Evolutionary conservation across 2,888 invertebrate genomes (phyloP).

Genomic region (Drosophila flavopinicola): DNA sequence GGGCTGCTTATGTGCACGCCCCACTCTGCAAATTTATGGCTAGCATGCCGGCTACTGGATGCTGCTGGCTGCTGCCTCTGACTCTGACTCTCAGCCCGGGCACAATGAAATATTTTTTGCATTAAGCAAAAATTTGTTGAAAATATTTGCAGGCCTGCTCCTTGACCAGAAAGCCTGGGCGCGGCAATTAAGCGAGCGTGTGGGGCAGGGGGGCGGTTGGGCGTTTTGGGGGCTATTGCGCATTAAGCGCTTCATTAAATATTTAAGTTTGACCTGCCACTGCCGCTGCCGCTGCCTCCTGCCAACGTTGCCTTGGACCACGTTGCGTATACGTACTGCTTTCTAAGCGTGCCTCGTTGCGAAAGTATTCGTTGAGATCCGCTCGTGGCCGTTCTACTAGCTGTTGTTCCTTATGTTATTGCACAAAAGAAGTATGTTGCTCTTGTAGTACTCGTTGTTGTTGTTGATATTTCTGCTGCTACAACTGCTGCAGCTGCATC

Average conservation of each 20-base stretch:
- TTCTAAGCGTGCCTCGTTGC: conserved; percentile 18
- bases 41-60: conserved; percentile 44
- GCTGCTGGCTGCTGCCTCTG: conserved; percentile 16
- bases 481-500: conserved; percentile 50
- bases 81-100: conserved; percentile 7
- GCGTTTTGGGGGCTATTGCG: conserved; percentile 46
- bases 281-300: conserved; percentile 12
- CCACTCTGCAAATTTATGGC: conserved; percentile 63
- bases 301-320: conserved; percentile 46
- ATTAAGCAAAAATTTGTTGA: conserved; percentile 79
- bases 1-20: conserved; percentile 64
- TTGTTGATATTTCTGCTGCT: conserved; percentile 12
- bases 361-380: conserved; percentile 42
- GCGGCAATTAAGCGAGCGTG: conserved; percentile 65
- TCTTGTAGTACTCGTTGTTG: conserved; percentile 30
- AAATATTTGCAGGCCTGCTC: conserved; percentile 68
- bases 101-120: conserved; percentile 78
- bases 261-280: conserved; percentile 75
- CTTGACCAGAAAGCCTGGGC: conserved; percentile 53
- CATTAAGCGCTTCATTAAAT: conserved; percentile 81
- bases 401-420: conserved; percentile 45
- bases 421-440: conserved; percentile 67
- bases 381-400: conserved; percentile 33
- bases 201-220: conserved; percentile 14
- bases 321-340: conserved; percentile 69